Conservation (phyloP, 2,797 vertebrate species). For the Sylvilagus floridanus region DNA sequence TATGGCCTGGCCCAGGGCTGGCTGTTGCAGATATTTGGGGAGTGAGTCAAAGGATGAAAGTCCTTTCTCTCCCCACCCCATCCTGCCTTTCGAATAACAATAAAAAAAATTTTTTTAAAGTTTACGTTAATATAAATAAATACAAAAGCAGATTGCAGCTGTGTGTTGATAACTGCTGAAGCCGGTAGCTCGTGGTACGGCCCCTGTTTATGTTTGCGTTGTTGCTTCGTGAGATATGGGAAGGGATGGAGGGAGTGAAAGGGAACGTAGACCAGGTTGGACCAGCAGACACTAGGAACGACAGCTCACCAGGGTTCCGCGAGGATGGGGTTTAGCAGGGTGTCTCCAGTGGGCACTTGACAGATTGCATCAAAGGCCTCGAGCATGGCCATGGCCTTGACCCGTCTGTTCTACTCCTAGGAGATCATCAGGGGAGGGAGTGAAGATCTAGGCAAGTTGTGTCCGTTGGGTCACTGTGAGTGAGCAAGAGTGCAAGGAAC, state of each 20-base stretch:
- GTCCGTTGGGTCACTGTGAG: not conserved
- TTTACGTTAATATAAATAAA: too few species aligned
- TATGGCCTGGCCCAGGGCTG: too few species aligned
- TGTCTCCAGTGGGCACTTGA: not conserved
- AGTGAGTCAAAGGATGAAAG: too few species aligned
- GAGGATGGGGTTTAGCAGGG: not conserved
- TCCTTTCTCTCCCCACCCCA: too few species aligned
- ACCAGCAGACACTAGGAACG: not conserved
- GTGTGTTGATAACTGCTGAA: rapidly evolving
- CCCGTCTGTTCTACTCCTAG: not conserved
- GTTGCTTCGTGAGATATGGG: not conserved
- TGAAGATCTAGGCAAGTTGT: not conserved
- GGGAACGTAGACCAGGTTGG: not conserved
- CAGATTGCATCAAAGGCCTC: not conserved
- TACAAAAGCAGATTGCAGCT: not conserved
- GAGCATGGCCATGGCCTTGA: not conserved
- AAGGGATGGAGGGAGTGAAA: not conserved
- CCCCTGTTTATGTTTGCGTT: not conserved
- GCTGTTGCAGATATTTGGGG: too few species aligned
- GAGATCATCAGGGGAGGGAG: not conserved
- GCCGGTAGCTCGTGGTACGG: not conserved
- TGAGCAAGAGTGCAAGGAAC: not conserved
- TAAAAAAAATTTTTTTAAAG: not conserved
- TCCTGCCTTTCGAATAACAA: too few species aligned
- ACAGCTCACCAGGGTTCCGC: not conserved